Evolutionary conservation across 1,140 invertebrate species (phyloP), one percentile per base, ranked within the genome.

Genomic region (Zophobas morio): DNA sequence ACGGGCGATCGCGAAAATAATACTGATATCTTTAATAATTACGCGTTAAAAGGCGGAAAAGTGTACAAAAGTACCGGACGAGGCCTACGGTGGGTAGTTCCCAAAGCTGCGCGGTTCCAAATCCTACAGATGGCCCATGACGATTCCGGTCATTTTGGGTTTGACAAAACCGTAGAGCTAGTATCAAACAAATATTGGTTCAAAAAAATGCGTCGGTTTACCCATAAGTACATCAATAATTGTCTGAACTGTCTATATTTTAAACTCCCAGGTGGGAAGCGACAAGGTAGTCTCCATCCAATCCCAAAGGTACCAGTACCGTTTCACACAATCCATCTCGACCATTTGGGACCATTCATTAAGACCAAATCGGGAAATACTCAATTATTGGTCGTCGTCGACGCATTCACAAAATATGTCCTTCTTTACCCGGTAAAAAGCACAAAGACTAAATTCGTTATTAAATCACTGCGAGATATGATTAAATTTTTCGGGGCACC

Each of bases 101-200:
- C 83, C 6, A 70, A 74, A 71, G 53, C 63, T 6, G 78, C 74
- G 0, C 56, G 84, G 5, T 84, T 80, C 77, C 80, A 85, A 66
- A 77, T 85, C 1, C 53, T 84, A 0, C 74, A 80, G 42, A 70
- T 82, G 4, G 81, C 78, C 76, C 20, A 20, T 20, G 20, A 20
- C 20, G 20, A 20, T 20, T 20, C 20, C 20, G 20, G 20, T 20
- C 20, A 20, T 20, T 80, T 81, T 37, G 82, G 77, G 2, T 70
- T 81, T 3, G 80, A 81, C 20, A 86, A 82, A 70, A 85, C 83
- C 0, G 57, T 82, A 5, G 73, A 80, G 5, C 77, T 83, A 40
- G 54, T 86, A 0, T 54, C 78, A n/a, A 73, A 72, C 33, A 46
- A 80, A 33, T 85, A 84, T 76, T 84, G 83, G 81, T 85, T 85